A percentile compares a stretch with the other conserved stretches of the same genome.
Evolutionary conservation across 2,113 vertebrate genomes (phyloP).

Genomic region (Sinosuthora webbiana): DNA sequence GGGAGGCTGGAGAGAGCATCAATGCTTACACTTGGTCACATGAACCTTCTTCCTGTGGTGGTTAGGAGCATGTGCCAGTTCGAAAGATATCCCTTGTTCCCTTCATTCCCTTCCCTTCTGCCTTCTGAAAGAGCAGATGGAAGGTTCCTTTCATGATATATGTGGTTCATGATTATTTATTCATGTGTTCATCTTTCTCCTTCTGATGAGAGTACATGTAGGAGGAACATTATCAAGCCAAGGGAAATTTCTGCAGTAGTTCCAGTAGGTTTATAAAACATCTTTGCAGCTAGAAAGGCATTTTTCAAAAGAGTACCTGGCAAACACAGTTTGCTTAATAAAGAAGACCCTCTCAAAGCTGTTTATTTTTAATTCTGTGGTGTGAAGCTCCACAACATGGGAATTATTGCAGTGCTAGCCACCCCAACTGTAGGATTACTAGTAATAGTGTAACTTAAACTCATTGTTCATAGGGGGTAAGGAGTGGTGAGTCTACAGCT

Average conservation of each 20-base stretch:
- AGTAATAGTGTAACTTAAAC: not conserved
- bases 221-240: constrained; percentile 47
- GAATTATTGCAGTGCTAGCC: not conserved
- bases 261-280: constrained; percentile 53
- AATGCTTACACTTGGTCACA: not conserved
- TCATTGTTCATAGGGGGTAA: not conserved
- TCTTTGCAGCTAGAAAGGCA: constrained; percentile 29
- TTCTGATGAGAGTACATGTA: constrained; percentile 48
- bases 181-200: constrained; percentile 47
- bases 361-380: not conserved
- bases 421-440: not conserved
- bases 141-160: constrained; percentile 27
- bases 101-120: not conserved
- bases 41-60: not conserved
- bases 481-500: not conserved
- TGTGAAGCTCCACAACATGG: not conserved
- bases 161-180: constrained; percentile 55
- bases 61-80: not conserved
- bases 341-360: not conserved
- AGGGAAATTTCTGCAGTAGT: constrained; percentile 50
- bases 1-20: not conserved
- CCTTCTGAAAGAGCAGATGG: constrained; percentile 46
- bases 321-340: constrained; percentile 2
- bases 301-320: constrained; percentile 9
- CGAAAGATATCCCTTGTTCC: not conserved